A percentile compares a stretch with the other conserved stretches of the same genome.
These are phyloP conservation scores for Eretmocerus hayati DNA, from an alignment of 2,888 invertebrate species.

Conservation along the genomic window DNA sequence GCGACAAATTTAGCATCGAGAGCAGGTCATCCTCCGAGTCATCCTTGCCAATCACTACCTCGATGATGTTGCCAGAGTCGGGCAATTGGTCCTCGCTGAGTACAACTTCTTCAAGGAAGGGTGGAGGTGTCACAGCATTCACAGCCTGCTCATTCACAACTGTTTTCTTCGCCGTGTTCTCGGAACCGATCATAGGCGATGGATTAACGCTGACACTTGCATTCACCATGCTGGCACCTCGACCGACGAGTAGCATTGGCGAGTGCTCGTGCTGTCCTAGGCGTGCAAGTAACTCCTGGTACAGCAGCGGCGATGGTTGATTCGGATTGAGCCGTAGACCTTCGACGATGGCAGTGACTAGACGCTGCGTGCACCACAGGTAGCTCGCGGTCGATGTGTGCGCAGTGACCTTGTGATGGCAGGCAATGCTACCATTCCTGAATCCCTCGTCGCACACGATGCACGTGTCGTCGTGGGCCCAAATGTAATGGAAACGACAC, in stretches of 20 bases:
- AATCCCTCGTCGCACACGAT: conserved; percentile 30
- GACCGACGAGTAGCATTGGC: neutral
- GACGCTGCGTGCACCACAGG: conserved; percentile 30
- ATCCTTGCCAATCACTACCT: conserved; percentile 20
- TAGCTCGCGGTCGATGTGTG: conserved; percentile 30
- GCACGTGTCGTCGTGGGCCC: conserved; percentile 30
- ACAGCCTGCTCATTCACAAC: neutral
- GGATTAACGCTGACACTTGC: neutral
- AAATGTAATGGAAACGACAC: conserved; percentile 27
- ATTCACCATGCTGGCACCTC: neutral
- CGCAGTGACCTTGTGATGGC: conserved; percentile 26
- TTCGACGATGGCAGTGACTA: conserved; percentile 21
- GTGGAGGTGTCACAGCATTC: conserved; percentile 3
- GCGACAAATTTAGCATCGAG: conserved; percentile 20
- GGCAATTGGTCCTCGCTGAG: conserved; percentile 22
- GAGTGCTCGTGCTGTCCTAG: conserved; percentile 6
- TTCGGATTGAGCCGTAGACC: conserved; percentile 10
- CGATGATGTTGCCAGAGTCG: conserved; percentile 21
- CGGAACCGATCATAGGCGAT: neutral
- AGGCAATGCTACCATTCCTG: conserved; percentile 24
- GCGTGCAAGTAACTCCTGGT: conserved; percentile 8
- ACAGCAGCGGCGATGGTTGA: conserved; percentile 14
- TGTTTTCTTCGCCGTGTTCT: neutral
- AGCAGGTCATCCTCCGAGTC: conserved; percentile 22
- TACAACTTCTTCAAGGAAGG: conserved; percentile 15